Percentiles rank a stretch among this genome's conserved stretches.
Evolutionary conservation across 2,113 vertebrate genomes (phyloP).

Genomic region (Anarrhichthys ocellatus): DNA sequence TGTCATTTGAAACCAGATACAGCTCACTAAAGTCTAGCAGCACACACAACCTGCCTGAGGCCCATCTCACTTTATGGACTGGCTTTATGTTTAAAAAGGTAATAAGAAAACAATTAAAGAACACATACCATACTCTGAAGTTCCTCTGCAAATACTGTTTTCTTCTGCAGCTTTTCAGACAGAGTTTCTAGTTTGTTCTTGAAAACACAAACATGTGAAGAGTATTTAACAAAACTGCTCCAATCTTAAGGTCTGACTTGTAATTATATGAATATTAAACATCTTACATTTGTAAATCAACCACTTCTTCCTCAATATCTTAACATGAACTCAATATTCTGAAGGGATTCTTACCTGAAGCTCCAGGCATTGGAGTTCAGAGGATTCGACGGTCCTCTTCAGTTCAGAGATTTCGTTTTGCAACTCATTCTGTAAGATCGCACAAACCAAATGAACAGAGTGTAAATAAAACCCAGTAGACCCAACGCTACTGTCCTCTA

Average conservation of each 20-base stretch:
- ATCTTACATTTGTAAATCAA: neutral
- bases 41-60: neutral
- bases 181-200: conserved; percentile 85
- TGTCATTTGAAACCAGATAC: neutral
- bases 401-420: conserved; percentile 86
- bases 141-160: conserved; percentile 80
- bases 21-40: neutral
- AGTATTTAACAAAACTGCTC: neutral
- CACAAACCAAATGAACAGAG: conserved; percentile 48
- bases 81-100: too few relatives aligned
- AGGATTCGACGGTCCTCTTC: conserved; percentile 83
- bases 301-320: neutral
- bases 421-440: conserved; percentile 86
- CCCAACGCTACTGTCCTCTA: neutral
- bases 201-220: neutral
- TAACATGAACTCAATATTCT: neutral
- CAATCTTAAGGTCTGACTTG: neutral
- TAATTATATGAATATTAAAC: neutral
- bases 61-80: neutral
- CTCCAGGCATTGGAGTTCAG: conserved; percentile 83
- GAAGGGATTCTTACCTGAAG: conserved; percentile 83
- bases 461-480: neutral
- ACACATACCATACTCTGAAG: conserved; percentile 81
- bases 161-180: conserved; percentile 83
- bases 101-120: neutral